phyloP scores from a whole-genome alignment of 2,888 invertebrate species.

The Serrognathus titanus region DNA sequence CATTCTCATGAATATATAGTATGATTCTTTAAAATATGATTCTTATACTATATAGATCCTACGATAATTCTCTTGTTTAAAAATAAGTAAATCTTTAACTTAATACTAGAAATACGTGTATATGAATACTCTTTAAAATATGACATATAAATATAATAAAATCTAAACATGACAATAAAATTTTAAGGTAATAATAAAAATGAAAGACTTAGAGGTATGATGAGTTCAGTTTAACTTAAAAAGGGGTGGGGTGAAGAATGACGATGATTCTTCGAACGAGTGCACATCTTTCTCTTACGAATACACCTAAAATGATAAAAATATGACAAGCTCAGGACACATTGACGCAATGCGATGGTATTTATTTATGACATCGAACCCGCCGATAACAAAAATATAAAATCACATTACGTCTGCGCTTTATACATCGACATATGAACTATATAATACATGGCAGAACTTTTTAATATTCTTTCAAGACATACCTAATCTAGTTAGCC shows the following conservation, averaged over 20 bases:
- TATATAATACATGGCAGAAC: slow-evolving; percentile 18
- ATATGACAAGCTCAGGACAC: slow-evolving; percentile 1
- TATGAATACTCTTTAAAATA: slow-evolving; percentile 15
- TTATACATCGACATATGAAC: neutral
- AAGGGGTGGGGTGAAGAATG: neutral
- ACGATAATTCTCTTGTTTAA: neutral
- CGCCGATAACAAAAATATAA: neutral
- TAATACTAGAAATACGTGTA: slow-evolving; percentile 5
- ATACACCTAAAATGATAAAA: slow-evolving; percentile 3
- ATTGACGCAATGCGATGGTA: neutral
- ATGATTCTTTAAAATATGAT: neutral
- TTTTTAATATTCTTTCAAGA: slow-evolving; percentile 20
- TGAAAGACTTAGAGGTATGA: slow-evolving; percentile 20
- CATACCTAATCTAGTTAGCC: slow-evolving; percentile 23
- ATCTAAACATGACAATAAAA: slow-evolving; percentile 15
- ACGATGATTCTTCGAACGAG: neutral
- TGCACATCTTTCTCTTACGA: neutral
- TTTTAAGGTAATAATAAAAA: slow-evolving; percentile 15
- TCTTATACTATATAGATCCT: neutral
- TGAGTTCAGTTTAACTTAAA: slow-evolving; percentile 11
- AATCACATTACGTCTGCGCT: neutral
- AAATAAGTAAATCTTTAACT: neutral
- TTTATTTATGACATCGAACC: neutral
- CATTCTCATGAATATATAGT: neutral
- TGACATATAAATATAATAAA: slow-evolving; percentile 10